Conservation (phyloP, 1,140 invertebrate genomes). For the Drosophila funebris region DNA sequence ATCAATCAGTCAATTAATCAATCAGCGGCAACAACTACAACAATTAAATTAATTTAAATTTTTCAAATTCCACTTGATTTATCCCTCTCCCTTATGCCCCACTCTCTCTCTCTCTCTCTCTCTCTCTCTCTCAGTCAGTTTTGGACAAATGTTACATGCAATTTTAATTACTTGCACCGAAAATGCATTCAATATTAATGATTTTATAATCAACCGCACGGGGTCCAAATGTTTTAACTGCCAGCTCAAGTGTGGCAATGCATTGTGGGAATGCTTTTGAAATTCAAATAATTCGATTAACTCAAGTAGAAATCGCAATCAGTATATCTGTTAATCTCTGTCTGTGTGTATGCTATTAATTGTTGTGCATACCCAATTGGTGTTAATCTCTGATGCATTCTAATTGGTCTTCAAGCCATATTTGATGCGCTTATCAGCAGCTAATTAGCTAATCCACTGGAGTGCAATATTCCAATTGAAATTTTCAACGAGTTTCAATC, state of each 20-base stretch:
- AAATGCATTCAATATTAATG: slow-evolving; percentile 26
- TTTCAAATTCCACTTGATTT: slow-evolving; percentile 8
- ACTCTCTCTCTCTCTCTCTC: no score
- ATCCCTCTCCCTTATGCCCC: no score
- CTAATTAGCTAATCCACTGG: neutral
- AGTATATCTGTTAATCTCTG: neutral
- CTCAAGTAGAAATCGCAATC: neutral
- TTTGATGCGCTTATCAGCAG: slow-evolving; percentile 8
- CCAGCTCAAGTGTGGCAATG: neutral
- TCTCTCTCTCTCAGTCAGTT: no score
- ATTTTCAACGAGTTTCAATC: neutral
- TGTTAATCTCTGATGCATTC: slow-evolving; percentile 22
- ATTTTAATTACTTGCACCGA: neutral
- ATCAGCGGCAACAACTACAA: slow-evolving; percentile 3
- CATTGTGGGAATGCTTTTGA: neutral
- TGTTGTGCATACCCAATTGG: neutral
- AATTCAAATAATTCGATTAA: slow-evolving; percentile 4
- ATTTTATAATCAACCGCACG: slow-evolving; percentile 7
- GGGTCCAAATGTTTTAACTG: neutral
- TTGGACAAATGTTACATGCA: neutral
- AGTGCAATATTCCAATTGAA: neutral
- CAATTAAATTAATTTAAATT: slow-evolving; percentile 18
- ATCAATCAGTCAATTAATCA: slow-evolving; percentile 21
- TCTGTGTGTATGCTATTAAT: slow-evolving; percentile 9
- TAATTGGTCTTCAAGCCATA: slow-evolving; percentile 6